Percentiles rank a stretch among this genome's conserved stretches.
Evolutionary conservation across 2,888 invertebrate species (phyloP).

Genomic region (Gisinianus flammeolus): DNA sequence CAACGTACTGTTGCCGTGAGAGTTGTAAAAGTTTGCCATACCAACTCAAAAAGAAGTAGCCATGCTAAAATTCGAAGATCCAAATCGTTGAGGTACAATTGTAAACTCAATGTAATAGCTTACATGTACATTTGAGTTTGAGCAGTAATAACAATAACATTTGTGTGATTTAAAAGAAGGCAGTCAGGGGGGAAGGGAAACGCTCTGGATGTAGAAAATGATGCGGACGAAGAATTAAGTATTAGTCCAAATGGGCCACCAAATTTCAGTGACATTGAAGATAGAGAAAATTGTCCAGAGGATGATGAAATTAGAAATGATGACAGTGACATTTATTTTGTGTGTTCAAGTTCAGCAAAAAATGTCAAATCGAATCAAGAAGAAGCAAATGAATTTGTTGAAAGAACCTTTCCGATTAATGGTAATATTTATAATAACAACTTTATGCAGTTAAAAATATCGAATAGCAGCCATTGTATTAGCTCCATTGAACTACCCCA

Average conservation of each 20-base stretch:
- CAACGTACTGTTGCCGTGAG: slow-evolving; percentile 23
- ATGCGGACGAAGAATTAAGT: slow-evolving; percentile 58
- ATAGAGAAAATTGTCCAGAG: slow-evolving; percentile 1
- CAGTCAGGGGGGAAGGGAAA: slow-evolving; percentile 48
- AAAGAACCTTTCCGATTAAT: slow-evolving; percentile 28
- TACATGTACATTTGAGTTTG: neutral
- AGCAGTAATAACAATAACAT: neutral
- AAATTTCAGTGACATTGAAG: slow-evolving; percentile 39
- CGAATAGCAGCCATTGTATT: too few relatives aligned
- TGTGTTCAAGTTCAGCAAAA: slow-evolving; percentile 23
- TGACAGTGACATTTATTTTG: slow-evolving; percentile 31
- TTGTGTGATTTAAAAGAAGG: slow-evolving; percentile 42
- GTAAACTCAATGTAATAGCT: neutral
- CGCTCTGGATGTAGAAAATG: slow-evolving; percentile 53
- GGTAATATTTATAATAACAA: neutral
- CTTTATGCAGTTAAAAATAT: slow-evolving; percentile 33
- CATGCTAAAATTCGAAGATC: slow-evolving; percentile 12
- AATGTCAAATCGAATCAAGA: slow-evolving; percentile 29
- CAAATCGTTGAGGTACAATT: slow-evolving; percentile 32
- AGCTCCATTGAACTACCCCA: too few relatives aligned
- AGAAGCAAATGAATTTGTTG: slow-evolving; percentile 47
- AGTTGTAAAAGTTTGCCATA: slow-evolving; percentile 30
- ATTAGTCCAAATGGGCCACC: slow-evolving; percentile 52
- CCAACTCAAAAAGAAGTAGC: slow-evolving; percentile 25
- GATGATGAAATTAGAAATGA: neutral